Evolutionary conservation across 2,113 vertebrate genomes (phyloP).

Genomic region (Pseudorasbora parva): DNA sequence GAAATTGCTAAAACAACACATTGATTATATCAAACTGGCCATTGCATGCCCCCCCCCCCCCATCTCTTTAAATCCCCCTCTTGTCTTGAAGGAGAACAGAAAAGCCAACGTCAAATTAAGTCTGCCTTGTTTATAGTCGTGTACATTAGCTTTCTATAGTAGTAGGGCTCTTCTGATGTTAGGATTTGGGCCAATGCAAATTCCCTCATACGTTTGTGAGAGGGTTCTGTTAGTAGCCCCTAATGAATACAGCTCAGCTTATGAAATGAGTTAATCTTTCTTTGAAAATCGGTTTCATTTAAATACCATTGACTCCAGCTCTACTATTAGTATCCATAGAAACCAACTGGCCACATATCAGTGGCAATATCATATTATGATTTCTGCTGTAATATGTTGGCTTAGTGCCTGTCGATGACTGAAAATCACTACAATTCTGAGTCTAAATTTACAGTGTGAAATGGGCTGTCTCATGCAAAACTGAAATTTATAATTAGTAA

Average conservation of each 20-base stretch:
- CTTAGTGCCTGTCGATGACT: neutral
- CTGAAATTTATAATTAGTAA: neutral
- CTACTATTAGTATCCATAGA: neutral
- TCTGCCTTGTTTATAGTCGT: neutral
- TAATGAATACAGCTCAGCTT: neutral
- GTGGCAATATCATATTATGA: slow-evolving; percentile 1
- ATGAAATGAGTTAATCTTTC: neutral
- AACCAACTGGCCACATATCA: neutral
- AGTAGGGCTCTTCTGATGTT: neutral
- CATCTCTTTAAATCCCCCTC: neutral
- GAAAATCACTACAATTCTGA: neutral
- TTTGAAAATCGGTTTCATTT: neutral
- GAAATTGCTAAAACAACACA: neutral
- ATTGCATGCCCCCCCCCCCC: neutral
- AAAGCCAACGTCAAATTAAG: neutral
- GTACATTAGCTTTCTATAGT: neutral
- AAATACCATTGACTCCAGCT: neutral
- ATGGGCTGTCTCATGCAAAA: neutral
- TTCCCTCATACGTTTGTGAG: neutral
- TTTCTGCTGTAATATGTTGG: neutral
- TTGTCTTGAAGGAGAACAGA: neutral
- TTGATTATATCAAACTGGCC: neutral
- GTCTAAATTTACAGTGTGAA: neutral
- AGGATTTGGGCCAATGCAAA: neutral
- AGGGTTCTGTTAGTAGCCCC: neutral